Evolutionary conservation across 2,888 invertebrate species (phyloP).

Genomic region (Lumbricus terrestris): DNA sequence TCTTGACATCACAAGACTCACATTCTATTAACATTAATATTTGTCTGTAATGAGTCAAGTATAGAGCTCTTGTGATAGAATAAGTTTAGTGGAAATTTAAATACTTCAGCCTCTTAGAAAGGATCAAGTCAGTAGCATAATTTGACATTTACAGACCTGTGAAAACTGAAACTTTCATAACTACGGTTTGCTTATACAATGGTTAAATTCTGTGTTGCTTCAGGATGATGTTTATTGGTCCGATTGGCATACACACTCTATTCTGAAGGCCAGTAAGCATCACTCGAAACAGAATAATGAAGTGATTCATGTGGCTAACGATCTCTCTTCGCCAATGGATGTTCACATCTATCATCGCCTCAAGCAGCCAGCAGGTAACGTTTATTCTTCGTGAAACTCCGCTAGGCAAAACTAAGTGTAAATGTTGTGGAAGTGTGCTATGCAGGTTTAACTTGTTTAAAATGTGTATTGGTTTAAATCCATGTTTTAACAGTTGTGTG

Average conservation of each 20-base stretch:
- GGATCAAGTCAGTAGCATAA: background rate
- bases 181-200: background rate
- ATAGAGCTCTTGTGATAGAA: too few species aligned
- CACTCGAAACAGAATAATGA: constrained; percentile 61
- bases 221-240: constrained; percentile 92
- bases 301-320: constrained; percentile 65
- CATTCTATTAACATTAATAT: too few species aligned
- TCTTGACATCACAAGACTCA: too few species aligned
- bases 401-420: too few species aligned
- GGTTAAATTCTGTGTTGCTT: background rate
- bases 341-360: constrained; percentile 93
- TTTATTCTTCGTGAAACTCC: background rate
- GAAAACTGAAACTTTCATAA: too few species aligned
- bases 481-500: background rate
- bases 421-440: background rate
- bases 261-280: constrained; percentile 88
- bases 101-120: background rate
- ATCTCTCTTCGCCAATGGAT: constrained; percentile 74
- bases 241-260: constrained; percentile 94
- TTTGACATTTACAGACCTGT: background rate
- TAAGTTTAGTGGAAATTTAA: background rate
- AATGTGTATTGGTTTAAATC: background rate
- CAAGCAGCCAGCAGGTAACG: constrained; percentile 82
- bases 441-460: background rate
- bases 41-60: too few species aligned